Evolutionary conservation across 1,140 invertebrate genomes (phyloP), one percentile per base, ranked within the genome.

Genomic region (Drosophila varians): DNA sequence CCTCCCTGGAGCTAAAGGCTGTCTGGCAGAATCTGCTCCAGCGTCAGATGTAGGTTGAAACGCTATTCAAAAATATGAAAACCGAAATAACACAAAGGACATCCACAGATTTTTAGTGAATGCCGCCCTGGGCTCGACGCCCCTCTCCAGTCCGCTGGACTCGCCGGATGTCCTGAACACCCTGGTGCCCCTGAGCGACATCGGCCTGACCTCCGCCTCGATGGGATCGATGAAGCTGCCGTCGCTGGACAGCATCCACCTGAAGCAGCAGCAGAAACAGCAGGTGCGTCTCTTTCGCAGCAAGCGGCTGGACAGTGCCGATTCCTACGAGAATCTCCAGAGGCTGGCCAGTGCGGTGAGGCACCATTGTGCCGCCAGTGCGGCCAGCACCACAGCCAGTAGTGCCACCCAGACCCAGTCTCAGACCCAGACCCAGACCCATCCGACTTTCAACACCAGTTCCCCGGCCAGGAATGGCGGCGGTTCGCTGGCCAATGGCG

Each of bases 11-110:
- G 89, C 91, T 96, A 5, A 97, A 97, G 88, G 96, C 96, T 14
- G 96, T 97, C 1, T 97, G 96, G 96, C 96, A 97, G 89, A 97
- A 96, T 80, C 92, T 97, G n/a, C 92, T 97, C 8, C 95, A 97
- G 74, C 92, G 96, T 58, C 96, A 97, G 92, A 96, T 97, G 96
- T 97, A 92, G 94, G 94, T n/a, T n/a, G 93, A 18, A 8, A 14
- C 0, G 1, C 16, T 8, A 1, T 16, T 1, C 36, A 1, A 16
- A 19, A 42, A 14, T 2, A 8, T 11, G 9, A 18, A n/a, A 6
- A 2, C 19, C 14, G 1, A 8, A 18, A 45, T 53, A 7, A 2
- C 11, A 1, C 5, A 11, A 5, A 16, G 5, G 5, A 11, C 3
- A 40, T 2, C n/a, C 23, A n/a, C 92, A 94, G 94, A 89, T 94